Evolutionary conservation across 1,140 invertebrate genomes (phyloP).

Genomic region (Sinella curviseta): DNA sequence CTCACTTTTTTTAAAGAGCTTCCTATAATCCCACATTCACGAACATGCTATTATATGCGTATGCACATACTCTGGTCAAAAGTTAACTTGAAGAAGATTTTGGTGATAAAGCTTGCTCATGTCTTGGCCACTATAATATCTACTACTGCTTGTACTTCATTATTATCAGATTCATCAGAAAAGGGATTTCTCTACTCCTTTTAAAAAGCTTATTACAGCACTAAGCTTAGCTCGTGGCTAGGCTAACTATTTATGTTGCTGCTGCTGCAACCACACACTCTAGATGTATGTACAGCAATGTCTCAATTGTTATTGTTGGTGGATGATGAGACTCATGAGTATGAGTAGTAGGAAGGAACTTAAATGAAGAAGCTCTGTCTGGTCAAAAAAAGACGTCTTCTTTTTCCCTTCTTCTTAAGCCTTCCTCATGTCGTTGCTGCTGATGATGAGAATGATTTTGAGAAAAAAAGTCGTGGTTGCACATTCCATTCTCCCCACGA

Average conservation of each 20-base stretch:
- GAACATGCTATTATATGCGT: no score
- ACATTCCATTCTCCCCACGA: conserved; percentile 22
- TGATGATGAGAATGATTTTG: neutral
- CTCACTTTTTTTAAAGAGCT: no score
- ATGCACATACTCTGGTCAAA: no score
- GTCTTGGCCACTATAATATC: neutral
- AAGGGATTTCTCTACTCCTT: neutral
- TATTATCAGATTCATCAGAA: conserved; percentile 10
- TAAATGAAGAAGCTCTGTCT: neutral
- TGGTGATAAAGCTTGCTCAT: neutral
- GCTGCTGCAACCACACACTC: no score
- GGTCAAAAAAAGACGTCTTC: neutral
- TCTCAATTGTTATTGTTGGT: conserved; percentile 2
- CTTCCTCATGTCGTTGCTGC: neutral
- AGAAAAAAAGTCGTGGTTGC: neutral
- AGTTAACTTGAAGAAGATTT: no score
- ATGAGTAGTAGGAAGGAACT: neutral
- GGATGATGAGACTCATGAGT: neutral
- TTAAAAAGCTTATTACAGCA: neutral
- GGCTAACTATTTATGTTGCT: neutral
- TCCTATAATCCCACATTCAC: no score
- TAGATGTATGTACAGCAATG: no score
- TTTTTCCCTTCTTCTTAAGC: neutral
- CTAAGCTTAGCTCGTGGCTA: conserved; percentile 10
- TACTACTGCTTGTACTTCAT: neutral